Evolutionary conservation across 2,797 vertebrate species (phyloP), one percentile per base, ranked within the genome.

Genomic region (Peromyscus aztecus): DNA sequence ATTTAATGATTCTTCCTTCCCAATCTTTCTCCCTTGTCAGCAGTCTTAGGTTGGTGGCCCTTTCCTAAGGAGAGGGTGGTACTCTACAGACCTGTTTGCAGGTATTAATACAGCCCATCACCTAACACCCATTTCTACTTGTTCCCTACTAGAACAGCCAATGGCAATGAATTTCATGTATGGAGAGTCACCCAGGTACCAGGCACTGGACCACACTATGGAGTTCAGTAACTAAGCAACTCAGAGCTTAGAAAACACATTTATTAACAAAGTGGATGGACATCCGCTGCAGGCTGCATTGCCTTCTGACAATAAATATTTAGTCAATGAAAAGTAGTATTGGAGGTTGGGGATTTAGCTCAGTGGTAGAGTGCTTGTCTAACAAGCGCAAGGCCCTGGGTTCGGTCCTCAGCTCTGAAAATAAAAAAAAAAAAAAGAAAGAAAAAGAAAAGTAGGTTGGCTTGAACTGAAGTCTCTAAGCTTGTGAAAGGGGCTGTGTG

Each of bases 401-500:
- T 52, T 52, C 49, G 2, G 49, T 13, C 49, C 49, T 52, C 49
- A 52, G 49, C 49, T 52, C 49, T 52, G 49, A 52, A 52, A 13
- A 52, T 5, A 46, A 6, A 4, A 46, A 46, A 46, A 4, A 46
- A 46, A 46, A 1, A 46, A 46, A 46, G 46, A 10, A 52, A 52
- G 49, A 52, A 52, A 52, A 52, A 52, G 2, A n/a, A 11, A n/a
- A 78, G 34, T 6, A 46, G 37, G 2, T n/a, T 52, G 2, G 23
- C 65, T 55, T 90, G 23, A 63, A 34, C 31, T 43, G 19, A 61
- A 49, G 14, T 90, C 34, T 37, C 37, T 63, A 43, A 13, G 46
- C 1, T 83, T 4, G 6, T 52, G 29, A 86, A 14, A 17, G 11
- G 43, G 37, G 0, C 0, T 40, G 7, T 3, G 4, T 1, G 8